Conservation (phyloP, 1,140 invertebrate species). For the Orchestia grillus region DNA sequence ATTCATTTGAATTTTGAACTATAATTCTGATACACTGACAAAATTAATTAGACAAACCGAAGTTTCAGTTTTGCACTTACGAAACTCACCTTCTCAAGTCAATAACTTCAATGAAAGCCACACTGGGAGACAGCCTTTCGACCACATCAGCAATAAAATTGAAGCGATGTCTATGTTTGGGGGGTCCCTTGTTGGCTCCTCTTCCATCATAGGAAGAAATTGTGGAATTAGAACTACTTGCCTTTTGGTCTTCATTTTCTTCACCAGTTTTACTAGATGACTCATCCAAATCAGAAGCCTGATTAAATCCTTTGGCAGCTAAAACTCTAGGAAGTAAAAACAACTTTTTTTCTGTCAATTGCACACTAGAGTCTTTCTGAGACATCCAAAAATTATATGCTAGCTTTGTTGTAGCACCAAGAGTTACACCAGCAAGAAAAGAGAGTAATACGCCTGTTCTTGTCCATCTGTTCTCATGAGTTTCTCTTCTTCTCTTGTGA, state of each 20-base stretch:
- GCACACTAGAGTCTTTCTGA: neutral
- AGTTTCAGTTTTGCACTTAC: too few relatives aligned
- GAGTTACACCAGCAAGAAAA: constrained; percentile 11
- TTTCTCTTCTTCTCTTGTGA: neutral
- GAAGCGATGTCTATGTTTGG: neutral
- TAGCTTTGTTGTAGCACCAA: constrained; percentile 8
- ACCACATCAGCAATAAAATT: constrained; percentile 47
- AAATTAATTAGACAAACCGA: too few relatives aligned
- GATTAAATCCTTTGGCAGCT: constrained; percentile 18
- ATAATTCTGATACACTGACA: too few relatives aligned
- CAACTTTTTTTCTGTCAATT: neutral
- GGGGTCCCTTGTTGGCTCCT: neutral
- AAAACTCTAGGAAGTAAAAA: constrained; percentile 1
- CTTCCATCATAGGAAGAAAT: neutral
- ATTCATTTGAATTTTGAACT: too few relatives aligned
- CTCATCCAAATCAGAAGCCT: neutral
- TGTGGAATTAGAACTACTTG: neutral
- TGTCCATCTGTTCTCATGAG: neutral
- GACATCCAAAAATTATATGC: neutral
- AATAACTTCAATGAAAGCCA: constrained; percentile 22
- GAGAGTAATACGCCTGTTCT: neutral
- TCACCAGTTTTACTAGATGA: neutral
- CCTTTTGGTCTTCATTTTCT: neutral
- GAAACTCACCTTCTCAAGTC: constrained; percentile 20
- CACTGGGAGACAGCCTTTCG: constrained; percentile 31